These are phyloP conservation scores for Todiramphus chloris DNA, from an alignment of 2,113 vertebrate genomes.

Conservation along the genomic window DNA sequence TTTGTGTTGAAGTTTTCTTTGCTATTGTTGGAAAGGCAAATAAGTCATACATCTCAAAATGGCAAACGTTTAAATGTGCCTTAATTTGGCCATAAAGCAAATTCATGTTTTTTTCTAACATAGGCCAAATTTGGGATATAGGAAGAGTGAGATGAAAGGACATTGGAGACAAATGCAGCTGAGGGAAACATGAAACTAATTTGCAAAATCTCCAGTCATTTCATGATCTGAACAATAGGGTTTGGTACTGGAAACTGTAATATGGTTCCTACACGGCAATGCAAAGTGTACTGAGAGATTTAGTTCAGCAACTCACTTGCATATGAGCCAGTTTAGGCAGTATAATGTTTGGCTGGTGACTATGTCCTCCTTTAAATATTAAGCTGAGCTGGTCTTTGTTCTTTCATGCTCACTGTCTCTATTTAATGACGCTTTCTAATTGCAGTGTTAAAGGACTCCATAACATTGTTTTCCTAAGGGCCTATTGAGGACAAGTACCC, in stretches of 20 bases:
- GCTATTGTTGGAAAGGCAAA: background rate
- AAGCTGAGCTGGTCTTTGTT: background rate
- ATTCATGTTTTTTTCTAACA: background rate
- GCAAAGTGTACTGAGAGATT: background rate
- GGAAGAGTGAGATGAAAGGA: background rate
- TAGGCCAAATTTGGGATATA: background rate
- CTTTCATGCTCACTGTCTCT: background rate
- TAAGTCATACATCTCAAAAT: background rate
- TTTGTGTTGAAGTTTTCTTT: background rate
- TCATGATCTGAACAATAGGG: background rate
- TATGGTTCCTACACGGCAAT: background rate
- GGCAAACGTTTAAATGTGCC: background rate
- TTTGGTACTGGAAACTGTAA: background rate
- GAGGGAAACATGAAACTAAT: background rate
- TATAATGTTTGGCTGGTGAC: background rate
- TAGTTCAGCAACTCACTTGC: background rate
- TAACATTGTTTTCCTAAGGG: background rate
- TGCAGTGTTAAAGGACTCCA: background rate
- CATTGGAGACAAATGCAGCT: background rate
- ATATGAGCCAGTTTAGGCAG: background rate
- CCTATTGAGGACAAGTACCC: background rate
- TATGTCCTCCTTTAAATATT: background rate
- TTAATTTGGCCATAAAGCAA: background rate
- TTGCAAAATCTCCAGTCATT: background rate
- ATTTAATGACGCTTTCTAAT: background rate